Evolutionary conservation across 2,113 vertebrate species (phyloP), one percentile per base, ranked within the genome.

Genomic region (Gadus macrocephalus): DNA sequence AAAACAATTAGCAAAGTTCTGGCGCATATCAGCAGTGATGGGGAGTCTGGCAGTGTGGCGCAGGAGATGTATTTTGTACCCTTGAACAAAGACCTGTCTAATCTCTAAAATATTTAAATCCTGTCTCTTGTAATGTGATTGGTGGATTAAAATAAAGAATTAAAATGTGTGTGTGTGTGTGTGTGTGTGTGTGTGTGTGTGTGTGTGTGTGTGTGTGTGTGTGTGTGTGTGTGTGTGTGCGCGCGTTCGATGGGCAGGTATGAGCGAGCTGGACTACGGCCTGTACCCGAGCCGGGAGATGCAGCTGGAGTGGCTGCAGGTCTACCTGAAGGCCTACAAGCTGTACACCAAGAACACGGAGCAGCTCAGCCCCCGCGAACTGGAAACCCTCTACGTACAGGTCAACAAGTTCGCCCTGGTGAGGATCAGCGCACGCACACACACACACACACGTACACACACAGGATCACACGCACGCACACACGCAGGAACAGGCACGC

Each of bases 341-440:
- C 87, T 81, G 61, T 91, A 94, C 76, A 89, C 81, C 64, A 87
- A 83, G 78, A 94, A 93, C 4, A 91, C 67, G 0, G 88, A 69
- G 0, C 88, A 91, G 0, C 92, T 95, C 80, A 91, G 92, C 8
- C 67, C 86, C 64, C 81, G 80, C 28, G 96, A 98, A 87, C 93
- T 99, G 77, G 93, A 98, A 78, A 87, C 88, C 0, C 96, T 99
- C 72, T 98, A 95, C 0, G 93, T 96, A 22, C 96, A 99, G 88
- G 96, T 98, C 90, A 98, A 98, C 93, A 96, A 98, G 84, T 99
- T 99, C 72, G 92, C 95, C 69, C 86, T 99, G 94, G 97, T 98
- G 85, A 96, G 88, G 22, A 61, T 3, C 53, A 28, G n/a, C 15
- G 31, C 70, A 35, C 42, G 2, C 49, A 15, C 14, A 58, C 55